Conservation (phyloP, 1,140 invertebrate species). For the Danaus melanippus region DNA sequence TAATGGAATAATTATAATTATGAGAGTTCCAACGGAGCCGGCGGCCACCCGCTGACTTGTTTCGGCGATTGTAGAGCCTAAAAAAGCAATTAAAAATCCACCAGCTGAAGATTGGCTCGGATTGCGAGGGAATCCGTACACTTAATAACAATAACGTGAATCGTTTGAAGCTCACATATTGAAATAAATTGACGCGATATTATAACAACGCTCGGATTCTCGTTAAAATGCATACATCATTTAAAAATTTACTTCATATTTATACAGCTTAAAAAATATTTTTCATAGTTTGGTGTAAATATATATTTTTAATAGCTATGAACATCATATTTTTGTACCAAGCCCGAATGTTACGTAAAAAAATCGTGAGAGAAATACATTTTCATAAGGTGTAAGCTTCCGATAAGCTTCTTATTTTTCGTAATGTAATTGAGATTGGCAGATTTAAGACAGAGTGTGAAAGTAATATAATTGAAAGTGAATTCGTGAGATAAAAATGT, state of each 20-base stretch:
- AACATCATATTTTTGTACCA: too few relatives aligned
- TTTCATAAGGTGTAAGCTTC: constrained; percentile 4
- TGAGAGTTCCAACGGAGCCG: constrained; percentile 48
- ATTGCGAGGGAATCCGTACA: constrained; percentile 29
- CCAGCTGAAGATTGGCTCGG: constrained; percentile 46
- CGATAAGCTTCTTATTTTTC: constrained; percentile 9
- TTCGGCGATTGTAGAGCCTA: constrained; percentile 54
- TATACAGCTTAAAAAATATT: too few relatives aligned
- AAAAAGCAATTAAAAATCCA: constrained; percentile 65
- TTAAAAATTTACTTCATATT: too few relatives aligned
- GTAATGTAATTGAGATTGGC: constrained; percentile 11
- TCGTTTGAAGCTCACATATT: too few relatives aligned
- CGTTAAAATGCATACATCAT: too few relatives aligned
- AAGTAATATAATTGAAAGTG: constrained; percentile 14
- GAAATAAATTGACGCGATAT: too few relatives aligned
- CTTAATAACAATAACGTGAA: constrained; percentile 6
- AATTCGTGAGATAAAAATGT: constrained; percentile 11
- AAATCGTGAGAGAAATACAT: too few relatives aligned
- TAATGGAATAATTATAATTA: constrained; percentile 70
- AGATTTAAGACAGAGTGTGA: constrained; percentile 10
- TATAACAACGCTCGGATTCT: too few relatives aligned
- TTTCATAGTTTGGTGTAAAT: too few relatives aligned
- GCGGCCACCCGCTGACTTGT: constrained; percentile 58
- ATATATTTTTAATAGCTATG: too few relatives aligned
- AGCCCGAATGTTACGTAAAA: too few relatives aligned